phyloP scores from a whole-genome alignment of 2,113 vertebrate genomes.

The Neofelis nebulosa region DNA sequence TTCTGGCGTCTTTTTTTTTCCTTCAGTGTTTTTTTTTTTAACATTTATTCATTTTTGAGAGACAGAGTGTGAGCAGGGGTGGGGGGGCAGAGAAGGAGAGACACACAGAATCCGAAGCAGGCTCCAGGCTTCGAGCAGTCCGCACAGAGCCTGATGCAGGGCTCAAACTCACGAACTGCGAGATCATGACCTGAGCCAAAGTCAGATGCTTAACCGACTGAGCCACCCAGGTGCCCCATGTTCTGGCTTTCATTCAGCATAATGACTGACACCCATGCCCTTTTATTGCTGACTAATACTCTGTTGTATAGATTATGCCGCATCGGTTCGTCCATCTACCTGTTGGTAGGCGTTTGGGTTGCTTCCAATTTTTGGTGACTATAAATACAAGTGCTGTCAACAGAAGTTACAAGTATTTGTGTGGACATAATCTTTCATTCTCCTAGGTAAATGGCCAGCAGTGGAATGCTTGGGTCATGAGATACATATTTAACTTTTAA shows the following conservation, averaged over 20 bases:
- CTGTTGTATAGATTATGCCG: not conserved
- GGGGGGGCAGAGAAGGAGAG: too few species aligned
- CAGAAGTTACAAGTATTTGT: not conserved
- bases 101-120: too few species aligned
- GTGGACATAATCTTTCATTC: not conserved
- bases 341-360: not conserved
- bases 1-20: not conserved
- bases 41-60: too few species aligned
- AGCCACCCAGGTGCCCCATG: too few species aligned
- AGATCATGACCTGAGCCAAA: too few species aligned
- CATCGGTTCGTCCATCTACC: not conserved
- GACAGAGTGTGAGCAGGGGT: too few species aligned
- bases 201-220: too few species aligned
- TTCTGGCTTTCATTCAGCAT: not conserved
- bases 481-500: not conserved
- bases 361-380: not conserved
- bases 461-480: not conserved
- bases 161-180: too few species aligned
- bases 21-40: too few species aligned
- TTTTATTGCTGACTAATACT: not conserved
- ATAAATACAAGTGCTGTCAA: not conserved
- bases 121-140: too few species aligned
- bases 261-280: not conserved
- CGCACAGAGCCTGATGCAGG: too few species aligned
- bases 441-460: not conserved